Conservation (phyloP, 2,113 vertebrate genomes). For the Chaetodon auriga region DNA sequence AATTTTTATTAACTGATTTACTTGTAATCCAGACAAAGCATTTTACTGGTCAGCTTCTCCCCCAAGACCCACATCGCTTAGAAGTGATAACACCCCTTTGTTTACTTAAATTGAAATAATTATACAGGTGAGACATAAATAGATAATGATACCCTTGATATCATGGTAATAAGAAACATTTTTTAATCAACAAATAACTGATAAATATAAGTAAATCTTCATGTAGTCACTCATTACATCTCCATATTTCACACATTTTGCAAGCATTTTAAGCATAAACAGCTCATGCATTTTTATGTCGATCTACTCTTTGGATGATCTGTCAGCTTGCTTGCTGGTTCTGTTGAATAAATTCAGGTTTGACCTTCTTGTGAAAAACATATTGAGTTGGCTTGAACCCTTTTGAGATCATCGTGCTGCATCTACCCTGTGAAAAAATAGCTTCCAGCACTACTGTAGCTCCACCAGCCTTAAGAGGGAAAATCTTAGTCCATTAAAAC, state of each 20-base stretch:
- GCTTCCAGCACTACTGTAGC: neutral
- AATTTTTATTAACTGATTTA: neutral
- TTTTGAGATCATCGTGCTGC: neutral
- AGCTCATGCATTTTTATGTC: no score
- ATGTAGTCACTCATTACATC: neutral
- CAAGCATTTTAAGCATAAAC: no score
- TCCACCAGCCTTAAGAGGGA: neutral
- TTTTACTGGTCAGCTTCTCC: neutral
- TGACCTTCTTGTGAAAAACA: neutral
- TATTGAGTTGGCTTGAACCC: neutral
- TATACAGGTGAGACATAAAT: neutral
- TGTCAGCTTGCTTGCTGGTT: neutral
- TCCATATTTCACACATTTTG: neutral
- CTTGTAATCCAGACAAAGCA: constrained; percentile 7
- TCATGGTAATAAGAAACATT: neutral
- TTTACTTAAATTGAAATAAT: neutral
- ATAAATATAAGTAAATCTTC: neutral
- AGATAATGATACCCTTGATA: neutral
- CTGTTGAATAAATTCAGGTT: neutral
- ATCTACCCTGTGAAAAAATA: neutral
- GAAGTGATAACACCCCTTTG: neutral
- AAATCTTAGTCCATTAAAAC: constrained; percentile 3
- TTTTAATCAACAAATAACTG: neutral
- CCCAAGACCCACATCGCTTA: neutral
- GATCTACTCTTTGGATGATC: no score